Base-by-base conservation (phyloP, 2,797 vertebrate species). In the Miichthys miiuy region DNA sequence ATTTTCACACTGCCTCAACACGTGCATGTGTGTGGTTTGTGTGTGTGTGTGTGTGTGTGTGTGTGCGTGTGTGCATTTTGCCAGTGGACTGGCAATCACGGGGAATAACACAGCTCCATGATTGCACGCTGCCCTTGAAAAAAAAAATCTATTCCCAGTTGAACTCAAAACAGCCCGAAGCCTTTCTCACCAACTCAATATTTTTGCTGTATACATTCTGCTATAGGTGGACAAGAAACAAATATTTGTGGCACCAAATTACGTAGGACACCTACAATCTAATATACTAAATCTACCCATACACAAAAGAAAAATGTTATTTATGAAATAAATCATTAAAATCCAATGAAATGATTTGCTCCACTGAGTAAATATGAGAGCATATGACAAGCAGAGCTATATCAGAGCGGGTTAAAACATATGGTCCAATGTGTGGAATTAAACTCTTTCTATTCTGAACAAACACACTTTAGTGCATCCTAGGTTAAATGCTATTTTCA, bases 101-200 rank as follows among this genome's bases (percentile, higher is more conserved):
- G 80, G 79, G 85, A 93, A 89, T 91, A 91, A 88, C 84, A 91
- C 75, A 89, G 80, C 79, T 78, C 80, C 68, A 83, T 93, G 86
- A 92, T 89, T 93, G 88, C 82, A 88, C 79, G 68, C 87, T 85
- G 87, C 89, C 85, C 89, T 92, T 89, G 87, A 88, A 90, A 91
- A 87, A 57, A 83, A 89, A 87, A 80, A 77, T 87, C 69, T 84
- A 89, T 93, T 93, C 89, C 89, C 87, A 86, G 84, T 83, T 89
- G 71, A 90, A 88, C 83, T 89, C 85, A 87, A 87, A 91, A 91
- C 85, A 91, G 90, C 91, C 90, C 17, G 5, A 61, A 90, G 91
- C 83, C 48, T 80, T 83, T 86, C 76, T 87, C 73, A 81, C 78
- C 79, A 85, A 91, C 86, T 82, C 81, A 72, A 73, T 87, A 87